These are phyloP conservation scores for Drosophila ogumai DNA, from an alignment of 1,140 invertebrate genomes.

Conservation along the genomic window DNA sequence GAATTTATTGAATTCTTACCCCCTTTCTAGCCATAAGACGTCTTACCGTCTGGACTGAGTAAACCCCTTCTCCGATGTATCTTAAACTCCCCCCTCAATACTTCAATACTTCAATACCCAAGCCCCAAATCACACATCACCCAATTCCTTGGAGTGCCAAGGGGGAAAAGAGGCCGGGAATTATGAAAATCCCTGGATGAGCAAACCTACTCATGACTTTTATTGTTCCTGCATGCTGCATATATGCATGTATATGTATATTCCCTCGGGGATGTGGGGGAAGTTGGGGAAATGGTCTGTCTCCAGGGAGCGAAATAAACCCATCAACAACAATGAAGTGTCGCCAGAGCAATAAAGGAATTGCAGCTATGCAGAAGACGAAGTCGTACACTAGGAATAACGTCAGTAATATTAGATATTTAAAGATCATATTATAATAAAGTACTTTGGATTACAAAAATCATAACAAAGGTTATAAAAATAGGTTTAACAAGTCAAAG, in stretches of 20 bases:
- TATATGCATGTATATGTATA: not conserved
- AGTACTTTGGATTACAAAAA: too few relatives aligned
- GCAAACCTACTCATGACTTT: slow-evolving; percentile 34
- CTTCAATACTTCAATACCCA: not conserved
- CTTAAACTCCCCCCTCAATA: not conserved
- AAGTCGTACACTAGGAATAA: slow-evolving; percentile 34
- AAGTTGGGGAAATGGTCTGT: slow-evolving; percentile 8
- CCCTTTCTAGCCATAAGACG: slow-evolving; percentile 19
- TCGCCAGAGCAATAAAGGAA: slow-evolving; percentile 50
- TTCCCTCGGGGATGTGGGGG: not conserved
- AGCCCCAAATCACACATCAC: slow-evolving; percentile 9
- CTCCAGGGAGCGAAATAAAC: slow-evolving; percentile 59
- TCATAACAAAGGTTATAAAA: not conserved
- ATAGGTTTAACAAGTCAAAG: too few relatives aligned
- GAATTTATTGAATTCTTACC: slow-evolving; percentile 18
- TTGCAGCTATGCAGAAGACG: slow-evolving; percentile 37
- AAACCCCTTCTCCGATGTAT: slow-evolving; percentile 4
- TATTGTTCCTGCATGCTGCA: slow-evolving; percentile 47
- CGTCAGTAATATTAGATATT: not conserved
- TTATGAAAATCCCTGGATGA: slow-evolving; percentile 62
- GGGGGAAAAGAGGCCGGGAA: slow-evolving; percentile 11
- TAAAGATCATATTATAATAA: not conserved
- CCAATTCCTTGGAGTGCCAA: slow-evolving; percentile 36
- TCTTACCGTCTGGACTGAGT: slow-evolving; percentile 4
- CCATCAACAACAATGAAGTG: slow-evolving; percentile 66